Percentiles rank a stretch among this genome's conserved stretches.
Evolutionary conservation across 2,888 invertebrate genomes (phyloP).

Genomic region (Spisula solida): DNA sequence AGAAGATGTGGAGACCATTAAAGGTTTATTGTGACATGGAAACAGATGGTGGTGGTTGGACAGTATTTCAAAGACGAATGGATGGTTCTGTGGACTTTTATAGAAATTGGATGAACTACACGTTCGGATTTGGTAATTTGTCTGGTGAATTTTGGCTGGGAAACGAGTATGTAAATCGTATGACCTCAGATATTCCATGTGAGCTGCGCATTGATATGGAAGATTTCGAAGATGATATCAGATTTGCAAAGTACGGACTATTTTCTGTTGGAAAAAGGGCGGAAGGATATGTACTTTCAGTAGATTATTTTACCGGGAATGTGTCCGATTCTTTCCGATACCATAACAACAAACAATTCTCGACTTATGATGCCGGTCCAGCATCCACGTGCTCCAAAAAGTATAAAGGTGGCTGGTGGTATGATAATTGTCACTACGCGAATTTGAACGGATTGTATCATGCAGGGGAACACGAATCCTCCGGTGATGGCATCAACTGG

Average conservation of each 20-base stretch:
- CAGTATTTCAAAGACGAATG: slow-evolving; percentile 64
- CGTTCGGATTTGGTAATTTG: slow-evolving; percentile 56
- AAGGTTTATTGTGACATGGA: slow-evolving; percentile 67
- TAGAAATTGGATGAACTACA: slow-evolving; percentile 53
- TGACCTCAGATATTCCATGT: slow-evolving; percentile 15
- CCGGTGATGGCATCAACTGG: slow-evolving; percentile 85
- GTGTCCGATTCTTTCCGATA: slow-evolving; percentile 32
- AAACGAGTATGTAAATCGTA: slow-evolving; percentile 43
- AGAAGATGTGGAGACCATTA: slow-evolving; percentile 31
- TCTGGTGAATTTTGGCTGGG: slow-evolving; percentile 58
- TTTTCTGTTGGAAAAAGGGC: slow-evolving; percentile 28
- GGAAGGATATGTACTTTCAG: slow-evolving; percentile 18
- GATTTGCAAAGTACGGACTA: slow-evolving; percentile 43
- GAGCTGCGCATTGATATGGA: slow-evolving; percentile 54
- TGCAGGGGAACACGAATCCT: slow-evolving; percentile 77
- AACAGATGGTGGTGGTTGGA: slow-evolving; percentile 72
- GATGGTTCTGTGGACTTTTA: slow-evolving; percentile 57
- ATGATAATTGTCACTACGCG: slow-evolving; percentile 73
- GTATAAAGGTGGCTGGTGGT: slow-evolving; percentile 81
- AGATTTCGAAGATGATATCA: slow-evolving; percentile 41
- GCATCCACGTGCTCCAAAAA: slow-evolving; percentile 60
- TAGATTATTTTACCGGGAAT: slow-evolving; percentile 34
- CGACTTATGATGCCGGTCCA: slow-evolving; percentile 43
- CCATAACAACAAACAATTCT: slow-evolving; percentile 17
- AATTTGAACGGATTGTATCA: slow-evolving; percentile 84